phyloP scores from a whole-genome alignment of 1,140 invertebrate species.

The Coptotermes formosanus region DNA sequence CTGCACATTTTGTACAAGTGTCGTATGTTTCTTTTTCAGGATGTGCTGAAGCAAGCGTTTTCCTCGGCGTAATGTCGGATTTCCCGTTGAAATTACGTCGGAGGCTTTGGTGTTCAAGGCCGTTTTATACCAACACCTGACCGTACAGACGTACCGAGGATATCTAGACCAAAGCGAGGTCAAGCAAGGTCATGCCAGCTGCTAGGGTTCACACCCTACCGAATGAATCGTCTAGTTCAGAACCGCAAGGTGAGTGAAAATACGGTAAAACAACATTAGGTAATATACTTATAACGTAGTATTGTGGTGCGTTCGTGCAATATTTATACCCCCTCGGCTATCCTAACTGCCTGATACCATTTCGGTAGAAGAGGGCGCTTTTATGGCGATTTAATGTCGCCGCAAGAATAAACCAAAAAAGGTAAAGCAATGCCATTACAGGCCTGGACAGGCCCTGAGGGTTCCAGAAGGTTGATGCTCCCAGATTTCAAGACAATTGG shows the following conservation, averaged over 20 bases:
- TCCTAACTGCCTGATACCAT: too few relatives aligned
- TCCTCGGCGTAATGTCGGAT: not conserved
- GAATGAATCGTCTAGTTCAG: not conserved
- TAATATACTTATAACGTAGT: too few relatives aligned
- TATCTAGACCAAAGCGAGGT: not conserved
- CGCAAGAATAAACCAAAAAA: too few relatives aligned
- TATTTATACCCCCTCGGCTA: too few relatives aligned
- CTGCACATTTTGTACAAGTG: not conserved
- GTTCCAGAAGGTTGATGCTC: too few relatives aligned
- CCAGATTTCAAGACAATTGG: too few relatives aligned
- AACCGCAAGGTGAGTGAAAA: not conserved
- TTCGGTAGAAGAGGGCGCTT: too few relatives aligned
- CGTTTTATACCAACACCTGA: not conserved
- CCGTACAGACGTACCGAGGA: not conserved
- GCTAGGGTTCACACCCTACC: constrained; percentile 7
- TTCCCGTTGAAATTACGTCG: not conserved
- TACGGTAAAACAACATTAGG: too few relatives aligned
- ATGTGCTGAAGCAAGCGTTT: not conserved
- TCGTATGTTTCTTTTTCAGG: not conserved
- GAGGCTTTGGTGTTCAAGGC: not conserved
- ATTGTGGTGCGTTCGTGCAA: too few relatives aligned
- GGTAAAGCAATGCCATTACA: too few relatives aligned
- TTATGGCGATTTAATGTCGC: too few relatives aligned
- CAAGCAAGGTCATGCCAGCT: constrained; percentile 4
- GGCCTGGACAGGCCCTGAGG: too few relatives aligned